Conservation (phyloP, 2,113 vertebrate genomes). For the Pedionomus torquatus region DNA sequence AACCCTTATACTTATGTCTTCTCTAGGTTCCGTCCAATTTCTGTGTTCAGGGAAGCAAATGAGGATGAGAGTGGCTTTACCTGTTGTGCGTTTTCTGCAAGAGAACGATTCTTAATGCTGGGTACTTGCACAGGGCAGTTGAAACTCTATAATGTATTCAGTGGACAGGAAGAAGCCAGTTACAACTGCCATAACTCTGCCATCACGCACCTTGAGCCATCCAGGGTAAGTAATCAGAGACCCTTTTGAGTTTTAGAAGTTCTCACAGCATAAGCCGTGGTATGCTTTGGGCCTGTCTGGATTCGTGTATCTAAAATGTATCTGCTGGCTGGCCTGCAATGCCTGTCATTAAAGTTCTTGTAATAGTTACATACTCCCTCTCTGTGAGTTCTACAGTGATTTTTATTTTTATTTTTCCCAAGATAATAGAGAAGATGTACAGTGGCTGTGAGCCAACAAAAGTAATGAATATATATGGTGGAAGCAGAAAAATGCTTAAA, state of each 20-base stretch:
- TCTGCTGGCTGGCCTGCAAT: background rate
- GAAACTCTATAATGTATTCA: constrained; percentile 98
- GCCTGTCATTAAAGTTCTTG: background rate
- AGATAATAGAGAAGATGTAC: background rate
- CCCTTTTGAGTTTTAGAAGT: background rate
- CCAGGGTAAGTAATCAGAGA: constrained; percentile 79
- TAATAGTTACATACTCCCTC: background rate
- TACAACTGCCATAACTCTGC: constrained; percentile 97
- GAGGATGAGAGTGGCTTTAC: constrained; percentile 98
- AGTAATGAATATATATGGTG: background rate
- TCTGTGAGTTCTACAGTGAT: background rate
- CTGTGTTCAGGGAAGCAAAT: constrained; percentile 96
- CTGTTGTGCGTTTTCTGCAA: constrained; percentile 96
- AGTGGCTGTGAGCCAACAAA: background rate
- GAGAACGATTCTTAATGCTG: constrained; percentile 96
- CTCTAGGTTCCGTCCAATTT: constrained; percentile 94
- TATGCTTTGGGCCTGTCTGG: background rate
- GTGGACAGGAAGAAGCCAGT: constrained; percentile 96
- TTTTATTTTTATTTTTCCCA: background rate
- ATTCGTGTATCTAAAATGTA: background rate
- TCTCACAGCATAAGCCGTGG: background rate
- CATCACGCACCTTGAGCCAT: constrained; percentile 96
- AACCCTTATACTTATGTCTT: background rate
- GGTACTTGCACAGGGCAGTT: constrained; percentile 96
- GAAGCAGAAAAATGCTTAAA: background rate